Base-by-base conservation (phyloP, 2,888 invertebrate species). In the Hypomecis punctinalis region DNA sequence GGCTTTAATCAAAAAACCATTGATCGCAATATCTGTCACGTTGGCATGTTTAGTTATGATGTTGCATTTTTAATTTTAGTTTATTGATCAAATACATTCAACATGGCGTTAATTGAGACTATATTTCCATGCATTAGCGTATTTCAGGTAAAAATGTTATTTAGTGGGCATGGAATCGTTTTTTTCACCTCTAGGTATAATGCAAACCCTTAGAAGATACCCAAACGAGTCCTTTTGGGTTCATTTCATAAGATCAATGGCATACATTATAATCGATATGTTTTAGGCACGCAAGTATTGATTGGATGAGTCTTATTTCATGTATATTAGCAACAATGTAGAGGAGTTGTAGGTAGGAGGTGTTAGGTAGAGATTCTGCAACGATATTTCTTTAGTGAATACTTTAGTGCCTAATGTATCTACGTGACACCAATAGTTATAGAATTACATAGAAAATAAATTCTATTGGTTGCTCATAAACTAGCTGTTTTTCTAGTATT, bases 41-140 rank as follows among this genome's bases (percentile, higher is more conserved):
- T 6, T 13, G 37, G 36, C 57, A 5, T 10, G 11, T 40, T 56
- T 58, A 49, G 36, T 49, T 49, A 59, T 51, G 37, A 49, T 37
- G 37, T 59, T 45, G 36, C 49, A 42, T 33, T 49, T 36, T 10
- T 23, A 37, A 46, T 46, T 23, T 23, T 40, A 42, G 56, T 56
- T 60, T 49, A 37, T 56, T 33, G n/a, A n/a, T 40, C 10, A 54
- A 54, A 43, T 48, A 10, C n/a, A n/a, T 48, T 55, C 37, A 13
- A 13, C 8, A 5, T 60, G 59, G 45, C 37, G 33, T 53, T 53
- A 62, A 63, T 68, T 69, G 63, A 53, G 49, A 46, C 45, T 61
- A 68, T 63, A 49, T 48, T 58, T 36, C 58, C 59, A 48, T 57
- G 33, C 59, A 68, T 52, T 65, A 53, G 54, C 48, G 43, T 63